Percentiles rank a stretch among this genome's conserved stretches.
phyloP scores from a whole-genome alignment of 1,140 invertebrate species.

The Xylocopa sonorina region DNA sequence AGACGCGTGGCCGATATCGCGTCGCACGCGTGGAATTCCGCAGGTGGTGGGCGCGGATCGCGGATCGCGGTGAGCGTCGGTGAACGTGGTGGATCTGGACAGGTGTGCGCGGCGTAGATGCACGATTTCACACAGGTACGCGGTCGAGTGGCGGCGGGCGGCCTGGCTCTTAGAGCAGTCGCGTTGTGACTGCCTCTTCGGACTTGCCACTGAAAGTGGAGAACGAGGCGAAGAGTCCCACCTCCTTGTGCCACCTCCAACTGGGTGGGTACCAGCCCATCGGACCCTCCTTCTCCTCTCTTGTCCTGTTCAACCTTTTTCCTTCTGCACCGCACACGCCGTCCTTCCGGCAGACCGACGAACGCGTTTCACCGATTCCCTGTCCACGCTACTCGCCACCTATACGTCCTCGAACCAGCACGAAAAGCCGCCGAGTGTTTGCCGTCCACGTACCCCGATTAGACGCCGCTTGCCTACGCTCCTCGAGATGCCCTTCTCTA shows the following conservation, averaged over 20 bases:
- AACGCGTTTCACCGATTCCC: constrained; percentile 2
- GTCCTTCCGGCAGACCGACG: constrained; percentile 14
- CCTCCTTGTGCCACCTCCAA: constrained; percentile 81
- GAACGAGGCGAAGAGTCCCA: constrained; percentile 78
- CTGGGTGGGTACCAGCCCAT: constrained; percentile 80
- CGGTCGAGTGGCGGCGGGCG: constrained; percentile 62
- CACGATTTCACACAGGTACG: constrained; percentile 11
- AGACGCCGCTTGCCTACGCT: not conserved
- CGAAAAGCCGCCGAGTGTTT: not conserved
- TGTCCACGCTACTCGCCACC: not conserved
- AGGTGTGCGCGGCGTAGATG: not conserved
- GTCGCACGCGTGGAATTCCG: constrained; percentile 47
- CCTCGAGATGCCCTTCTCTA: not conserved
- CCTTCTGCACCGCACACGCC: constrained; percentile 1
- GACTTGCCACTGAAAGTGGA: constrained; percentile 76
- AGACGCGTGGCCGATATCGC: constrained; percentile 26
- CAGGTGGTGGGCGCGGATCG: constrained; percentile 48
- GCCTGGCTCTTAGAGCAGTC: constrained; percentile 78
- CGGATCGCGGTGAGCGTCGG: not conserved
- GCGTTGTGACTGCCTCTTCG: constrained; percentile 81
- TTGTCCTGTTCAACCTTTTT: constrained; percentile 49
- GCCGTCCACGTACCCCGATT: not conserved
- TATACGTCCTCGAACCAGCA: not conserved
- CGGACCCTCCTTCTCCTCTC: constrained; percentile 75
- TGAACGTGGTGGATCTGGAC: not conserved